Conservation (phyloP, 2,797 vertebrate genomes). For the Tangara arthus region DNA sequence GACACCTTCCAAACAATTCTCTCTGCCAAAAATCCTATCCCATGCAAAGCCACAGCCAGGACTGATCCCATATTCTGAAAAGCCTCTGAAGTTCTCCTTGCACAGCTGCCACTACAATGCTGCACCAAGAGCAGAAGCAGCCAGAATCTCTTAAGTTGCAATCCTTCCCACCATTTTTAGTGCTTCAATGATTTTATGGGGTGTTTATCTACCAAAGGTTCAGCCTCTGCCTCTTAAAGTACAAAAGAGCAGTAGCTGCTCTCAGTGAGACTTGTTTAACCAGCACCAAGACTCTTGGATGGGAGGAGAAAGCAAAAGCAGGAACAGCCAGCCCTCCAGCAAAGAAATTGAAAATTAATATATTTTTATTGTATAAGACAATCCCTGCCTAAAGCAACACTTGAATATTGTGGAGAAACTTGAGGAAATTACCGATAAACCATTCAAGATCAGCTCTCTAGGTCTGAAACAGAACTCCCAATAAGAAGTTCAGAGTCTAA, state of each 20-base stretch:
- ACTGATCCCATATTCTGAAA: background rate
- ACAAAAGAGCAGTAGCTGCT: background rate
- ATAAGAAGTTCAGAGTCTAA: background rate
- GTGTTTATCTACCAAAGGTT: background rate
- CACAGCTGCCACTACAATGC: background rate
- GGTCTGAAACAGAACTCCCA: background rate
- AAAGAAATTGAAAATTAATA: background rate
- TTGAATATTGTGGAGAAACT: background rate
- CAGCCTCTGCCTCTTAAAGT: background rate
- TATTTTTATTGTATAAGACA: background rate
- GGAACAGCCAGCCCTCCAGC: background rate
- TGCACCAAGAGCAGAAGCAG: background rate
- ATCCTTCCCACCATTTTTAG: background rate
- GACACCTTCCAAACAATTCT: slow-evolving; percentile 21
- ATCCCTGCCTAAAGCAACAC: background rate
- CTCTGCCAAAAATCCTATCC: background rate
- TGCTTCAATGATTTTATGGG: background rate
- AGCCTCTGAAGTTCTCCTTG: background rate
- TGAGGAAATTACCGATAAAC: background rate
- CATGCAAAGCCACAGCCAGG: background rate
- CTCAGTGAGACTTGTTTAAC: background rate
- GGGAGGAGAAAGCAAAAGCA: background rate
- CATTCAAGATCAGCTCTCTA: background rate
- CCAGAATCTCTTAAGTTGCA: background rate
- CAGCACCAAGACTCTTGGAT: background rate